Base-by-base conservation (phyloP, 2,888 invertebrate genomes). In the Epinotia ramella region DNA sequence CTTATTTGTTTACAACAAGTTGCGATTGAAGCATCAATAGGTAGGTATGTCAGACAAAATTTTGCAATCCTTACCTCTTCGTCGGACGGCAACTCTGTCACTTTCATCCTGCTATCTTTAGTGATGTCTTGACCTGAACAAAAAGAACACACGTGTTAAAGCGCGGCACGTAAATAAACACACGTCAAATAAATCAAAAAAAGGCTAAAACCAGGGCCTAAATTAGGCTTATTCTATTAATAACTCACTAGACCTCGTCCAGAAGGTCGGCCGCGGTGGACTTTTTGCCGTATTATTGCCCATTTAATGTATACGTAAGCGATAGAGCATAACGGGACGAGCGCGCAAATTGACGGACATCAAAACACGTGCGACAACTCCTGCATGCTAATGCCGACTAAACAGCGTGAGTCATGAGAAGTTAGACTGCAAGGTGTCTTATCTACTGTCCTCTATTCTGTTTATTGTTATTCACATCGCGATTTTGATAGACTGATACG, bases 41-140 rank as follows among this genome's bases (percentile, higher is more conserved):
- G 4, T 16, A 72, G 28, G 12, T 44, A 53, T 28, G n/a, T 65
- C 6, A 63, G 18, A 56, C 20, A 20, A 66, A 46, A 57, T 73
- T 79, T 69, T 68, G 73, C 67, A 77, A 65, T 59, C 24, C 84
- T 85, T 81, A 95, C 95, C 91, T 94, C 95, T 79, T 94, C 94
- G 80, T 93, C 94, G 3, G 92, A 89, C 69, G 89, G 92, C 67
- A 94, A 79, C 80, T 94, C 95, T 62, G 89, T 93, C 78, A 93
- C 91, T 88, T 92, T 94, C 89, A 94, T 91, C 86, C 94, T 91
- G 73, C 92, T 94, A 77, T 95, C 95, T 86, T 91, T 94, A 84
- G 89, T 94, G 84, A 93, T 91, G 83, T 95, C 94, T 86, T 95
- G 95, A 88, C 95, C 95, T 95, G 88, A 76, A 88, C 87, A 90